Evolutionary conservation across 2,113 vertebrate species (phyloP), one percentile per base, ranked within the genome.

Genomic region (Eolophus roseicapilla): DNA sequence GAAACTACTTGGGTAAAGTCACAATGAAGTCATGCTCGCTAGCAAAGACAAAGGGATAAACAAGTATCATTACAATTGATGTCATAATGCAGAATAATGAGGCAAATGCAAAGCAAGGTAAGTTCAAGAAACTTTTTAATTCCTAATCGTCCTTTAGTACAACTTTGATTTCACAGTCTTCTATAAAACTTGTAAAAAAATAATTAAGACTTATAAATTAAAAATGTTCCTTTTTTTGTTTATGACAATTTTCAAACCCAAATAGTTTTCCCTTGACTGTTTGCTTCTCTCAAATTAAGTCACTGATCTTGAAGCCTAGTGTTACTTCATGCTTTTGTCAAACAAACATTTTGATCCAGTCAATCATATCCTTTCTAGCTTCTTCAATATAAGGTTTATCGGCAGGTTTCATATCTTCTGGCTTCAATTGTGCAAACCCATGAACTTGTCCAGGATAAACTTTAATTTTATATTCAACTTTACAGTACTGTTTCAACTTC

Each of bases 361-460:
- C 98, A 1, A 99, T 83, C 96, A 99, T 97, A 89, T 99, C 99
- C 68, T 94, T 96, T 82, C 99, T 98, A n/a, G 99, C 99, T 96
- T 99, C 98, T 71, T 98, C 98, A 62, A 99, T 99, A 28, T 97
- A 97, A 31, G 98, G 98, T 95, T 97, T 98, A 92, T 99, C 99
- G 2, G 75, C n/a, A 1, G 98, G 97, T 29, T 98, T 98, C 63
- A 98, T 98, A 52, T 99, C 99, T 79, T 99, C 99, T 83, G 97
- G 98, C 92, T 99, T 98, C 31, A 99, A 97, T 67, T 99, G 98
- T 86, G 98, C 99, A 92, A 99, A 99, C 8, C 99, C 99, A 17
- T 99, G 99, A 25, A 98, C 98, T 96, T 99, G 99, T 41, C 98
- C 98, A 2, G 99, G 98, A 94, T 99, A 99, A 46, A 99, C 97